phyloP scores from a whole-genome alignment of 2,888 invertebrate species.

The Acholoe squamosa region DNA sequence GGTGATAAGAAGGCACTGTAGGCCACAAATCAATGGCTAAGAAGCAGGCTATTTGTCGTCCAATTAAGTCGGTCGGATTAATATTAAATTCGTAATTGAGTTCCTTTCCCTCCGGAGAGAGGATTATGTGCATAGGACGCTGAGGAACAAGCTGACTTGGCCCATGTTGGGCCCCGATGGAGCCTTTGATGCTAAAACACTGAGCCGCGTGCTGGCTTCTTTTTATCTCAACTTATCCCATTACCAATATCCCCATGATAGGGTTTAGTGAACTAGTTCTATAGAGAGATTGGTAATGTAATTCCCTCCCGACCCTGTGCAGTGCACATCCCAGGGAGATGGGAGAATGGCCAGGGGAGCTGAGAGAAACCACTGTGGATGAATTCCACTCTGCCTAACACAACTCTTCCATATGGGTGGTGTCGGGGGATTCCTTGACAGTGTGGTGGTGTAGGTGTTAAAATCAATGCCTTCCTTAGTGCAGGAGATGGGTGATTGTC shows the following conservation, averaged over 20 bases:
- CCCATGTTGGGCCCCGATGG: too few species aligned
- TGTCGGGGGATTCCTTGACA: too few species aligned
- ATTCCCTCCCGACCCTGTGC: background rate
- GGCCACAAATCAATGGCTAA: conserved; percentile 56
- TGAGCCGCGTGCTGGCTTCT: background rate
- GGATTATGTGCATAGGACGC: conserved; percentile 34
- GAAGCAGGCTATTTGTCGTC: conserved; percentile 52
- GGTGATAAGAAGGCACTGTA: conserved; percentile 53
- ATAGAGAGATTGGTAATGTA: conserved; percentile 7
- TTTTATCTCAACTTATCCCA: conserved; percentile 45
- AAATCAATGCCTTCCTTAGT: too few species aligned
- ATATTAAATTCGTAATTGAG: conserved; percentile 57
- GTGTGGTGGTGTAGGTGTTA: too few species aligned
- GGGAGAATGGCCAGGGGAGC: background rate
- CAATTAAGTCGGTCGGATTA: conserved; percentile 34
- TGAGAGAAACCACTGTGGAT: too few species aligned
- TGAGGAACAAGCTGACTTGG: conserved; percentile 1
- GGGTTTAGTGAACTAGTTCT: background rate
- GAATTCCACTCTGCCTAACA: too few species aligned
- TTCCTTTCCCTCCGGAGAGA: conserved; percentile 29
- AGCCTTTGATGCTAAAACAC: conserved; percentile 17
- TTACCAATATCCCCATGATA: conserved; percentile 11
- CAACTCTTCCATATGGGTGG: too few species aligned
- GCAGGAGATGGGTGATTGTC: too few species aligned
- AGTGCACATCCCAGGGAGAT: conserved; percentile 6